Evolutionary conservation across 2,888 invertebrate species (phyloP), one percentile per base, ranked within the genome.

Genomic region (Ornithoptera alexandrae): DNA sequence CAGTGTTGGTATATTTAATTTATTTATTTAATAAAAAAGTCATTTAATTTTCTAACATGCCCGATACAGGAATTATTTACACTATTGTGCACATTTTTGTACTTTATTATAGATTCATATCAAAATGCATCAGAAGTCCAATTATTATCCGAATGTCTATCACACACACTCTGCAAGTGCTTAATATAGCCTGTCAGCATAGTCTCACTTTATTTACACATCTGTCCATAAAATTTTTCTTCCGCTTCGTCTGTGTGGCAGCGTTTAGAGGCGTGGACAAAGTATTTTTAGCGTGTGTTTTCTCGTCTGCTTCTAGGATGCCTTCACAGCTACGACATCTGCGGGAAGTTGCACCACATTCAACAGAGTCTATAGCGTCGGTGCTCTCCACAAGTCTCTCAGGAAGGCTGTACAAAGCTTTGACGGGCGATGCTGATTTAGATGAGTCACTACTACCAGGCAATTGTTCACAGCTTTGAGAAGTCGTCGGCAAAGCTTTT

Each of bases 171-270:
- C 87, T 87, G 86, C 84, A 76, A 81, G 80, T 83, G 81, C 84
- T 77, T 77, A 77, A 94, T 30, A 20, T 59, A 24, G 22, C 56
- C 59, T 42, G 39, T 96, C 84, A 96, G 93, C 91, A 91, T 81
- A 95, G 95, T 93, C 96, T 94, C 88, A 96, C 95, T 94, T 96
- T 96, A 90, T 96, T 96, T 78, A 96, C 95, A 89, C 96, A 96
- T 86, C 95, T 94, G 93, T 97, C 97, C 95, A 97, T 96, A 86
- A 97, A 97, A 87, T 96, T 97, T 84, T 95, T 95, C 86, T 95
- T 95, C 81, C 95, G 93, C 85, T 95, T 95, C 12, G 93, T 94
- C 79, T 94, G 94, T 67, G 92, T 93, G 75, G 91, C 84, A 77
- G 93, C 93, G 77, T 94, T 93, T 81, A 93, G 87, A 77, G 93